Base-by-base conservation (phyloP, 2,797 vertebrate genomes). In the Chelon auratus region DNA sequence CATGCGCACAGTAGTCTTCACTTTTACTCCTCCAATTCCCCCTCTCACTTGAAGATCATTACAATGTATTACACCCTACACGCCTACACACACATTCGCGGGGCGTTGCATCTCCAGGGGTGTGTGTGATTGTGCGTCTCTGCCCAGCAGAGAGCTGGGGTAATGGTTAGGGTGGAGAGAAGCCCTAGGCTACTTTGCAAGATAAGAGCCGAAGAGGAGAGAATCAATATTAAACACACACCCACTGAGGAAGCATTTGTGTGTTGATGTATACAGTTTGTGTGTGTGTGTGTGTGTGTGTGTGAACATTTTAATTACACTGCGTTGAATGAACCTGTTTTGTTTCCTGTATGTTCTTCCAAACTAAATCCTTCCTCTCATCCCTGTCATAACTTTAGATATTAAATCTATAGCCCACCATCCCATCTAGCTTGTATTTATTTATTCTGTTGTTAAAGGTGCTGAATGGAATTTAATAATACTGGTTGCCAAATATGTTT, bases 151-250 rank as follows among this genome's bases (percentile, higher is more conserved):
- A 89, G 79, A 74, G 83, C 81, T 78, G 65, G 75, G 83, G 81
- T 92, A 90, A 91, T 91, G 87, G 89, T 86, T 79, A 75, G 82
- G 80, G 85, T 88, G 84, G 86, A 86, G 75, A 72, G 56, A 67
- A 83, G 88, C 91, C 89, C 64, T 62, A 30, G 89, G 92, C 89
- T 78, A 83, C 71, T 81, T 61, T 80, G 79, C 45, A 18, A 47
- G 84, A 90, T 87, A 87, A 84, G 72, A 78, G 73, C 85, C 67
- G 77, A 81, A 74, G 81, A 88, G 81, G 83, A 75, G 47, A 45
- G 37, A 83, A 92, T 93, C 91, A 72, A 91, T 93, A 91, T 65
- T 57, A 81, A 79, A 85, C 80, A 85, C 82, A 75, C 64, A 72
- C 67, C 70, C 53, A 45, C 83, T 77, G 69, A 77, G 80, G 33